phyloP scores from a whole-genome alignment of 2,113 vertebrate species.

The Crypturellus undulatus region DNA sequence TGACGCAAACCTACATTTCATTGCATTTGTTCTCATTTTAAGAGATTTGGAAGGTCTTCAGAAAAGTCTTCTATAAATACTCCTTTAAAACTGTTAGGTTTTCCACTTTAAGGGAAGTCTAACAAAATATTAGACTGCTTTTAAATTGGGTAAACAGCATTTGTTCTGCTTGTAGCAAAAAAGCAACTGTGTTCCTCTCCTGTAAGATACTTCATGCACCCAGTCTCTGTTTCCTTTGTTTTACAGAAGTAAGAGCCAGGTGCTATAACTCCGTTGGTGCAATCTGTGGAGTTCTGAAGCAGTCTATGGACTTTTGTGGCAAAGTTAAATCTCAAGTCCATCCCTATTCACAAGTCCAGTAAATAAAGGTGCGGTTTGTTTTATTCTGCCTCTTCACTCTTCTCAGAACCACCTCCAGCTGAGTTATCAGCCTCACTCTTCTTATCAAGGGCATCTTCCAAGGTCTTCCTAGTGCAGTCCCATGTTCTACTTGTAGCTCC shows the following conservation, averaged over 20 bases:
- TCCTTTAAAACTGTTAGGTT: slow-evolving; percentile 7
- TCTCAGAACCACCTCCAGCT: slow-evolving; percentile 80
- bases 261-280: background rate
- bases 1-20: background rate
- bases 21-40: background rate
- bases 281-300: background rate
- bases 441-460: slow-evolving; percentile 78
- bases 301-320: background rate
- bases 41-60: slow-evolving; percentile 21
- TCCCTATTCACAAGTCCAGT: background rate
- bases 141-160: background rate
- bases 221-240: background rate
- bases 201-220: background rate
- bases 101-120: slow-evolving; percentile 6
- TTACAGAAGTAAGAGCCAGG: slow-evolving; percentile 11
- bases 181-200: background rate
- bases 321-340: background rate
- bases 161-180: slow-evolving; percentile 5
- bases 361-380: background rate
- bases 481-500: slow-evolving; percentile 83
- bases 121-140: slow-evolving; percentile 7
- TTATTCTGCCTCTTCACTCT: slow-evolving; percentile 76
- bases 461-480: slow-evolving; percentile 78
- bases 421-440: slow-evolving; percentile 79
- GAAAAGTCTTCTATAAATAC: slow-evolving; percentile 31